Evolutionary conservation across 1,140 invertebrate genomes (phyloP).

Genomic region (Radopholus similis): DNA sequence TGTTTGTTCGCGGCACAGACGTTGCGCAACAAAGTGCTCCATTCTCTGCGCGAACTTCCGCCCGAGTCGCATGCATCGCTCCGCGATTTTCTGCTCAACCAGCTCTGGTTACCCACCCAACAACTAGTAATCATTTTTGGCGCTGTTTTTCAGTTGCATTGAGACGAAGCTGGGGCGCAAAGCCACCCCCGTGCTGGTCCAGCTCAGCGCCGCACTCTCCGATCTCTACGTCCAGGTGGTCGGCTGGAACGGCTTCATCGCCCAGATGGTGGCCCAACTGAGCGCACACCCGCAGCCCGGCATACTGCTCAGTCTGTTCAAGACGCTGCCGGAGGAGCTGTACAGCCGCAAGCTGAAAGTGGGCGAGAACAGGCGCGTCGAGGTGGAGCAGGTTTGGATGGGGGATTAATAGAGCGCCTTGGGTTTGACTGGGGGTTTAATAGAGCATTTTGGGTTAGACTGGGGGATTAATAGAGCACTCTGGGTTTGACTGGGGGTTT

Average conservation of each 20-base stretch:
- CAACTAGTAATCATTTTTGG: neutral
- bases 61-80: conserved; percentile 76
- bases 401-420: no score
- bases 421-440: no score
- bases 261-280: conserved; percentile 73
- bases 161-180: conserved; percentile 18
- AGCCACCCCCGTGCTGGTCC: conserved; percentile 57
- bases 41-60: conserved; percentile 87
- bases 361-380: conserved; percentile 80
- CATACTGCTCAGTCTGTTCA: conserved; percentile 81
- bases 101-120: conserved; percentile 68
- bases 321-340: conserved; percentile 91
- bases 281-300: conserved; percentile 37
- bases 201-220: conserved; percentile 82
- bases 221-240: conserved; percentile 90
- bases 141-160: conserved; percentile 20
- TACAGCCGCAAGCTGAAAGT: conserved; percentile 76
- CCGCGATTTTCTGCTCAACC: conserved; percentile 82
- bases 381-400: no score
- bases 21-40: conserved; percentile 74
- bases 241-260: conserved; percentile 80
- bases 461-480: no score
- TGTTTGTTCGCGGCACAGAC: conserved; percentile 97
- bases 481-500: no score
- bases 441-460: no score